Evolutionary conservation across 2,113 vertebrate genomes (phyloP).

Genomic region (Terrapene triunguis): DNA sequence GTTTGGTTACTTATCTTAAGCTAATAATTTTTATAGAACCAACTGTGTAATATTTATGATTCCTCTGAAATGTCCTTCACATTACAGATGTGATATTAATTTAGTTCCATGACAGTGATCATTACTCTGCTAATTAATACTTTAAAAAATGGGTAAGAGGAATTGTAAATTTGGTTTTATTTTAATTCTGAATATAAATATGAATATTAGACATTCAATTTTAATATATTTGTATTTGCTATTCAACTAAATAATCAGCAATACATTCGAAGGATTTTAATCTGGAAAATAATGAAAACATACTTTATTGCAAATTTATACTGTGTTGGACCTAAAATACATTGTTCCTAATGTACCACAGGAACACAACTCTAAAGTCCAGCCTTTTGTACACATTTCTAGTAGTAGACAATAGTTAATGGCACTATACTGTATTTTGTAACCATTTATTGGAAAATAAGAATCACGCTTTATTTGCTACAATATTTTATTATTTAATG

Average conservation of each 20-base stretch:
- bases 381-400: neutral
- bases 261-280: neutral
- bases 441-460: neutral
- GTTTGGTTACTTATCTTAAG: constrained; percentile 71
- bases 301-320: constrained; percentile 33
- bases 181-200: constrained; percentile 66
- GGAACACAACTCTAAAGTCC: neutral
- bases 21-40: constrained; percentile 78
- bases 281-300: neutral
- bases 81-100: constrained; percentile 77
- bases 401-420: neutral
- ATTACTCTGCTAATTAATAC: constrained; percentile 79
- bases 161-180: constrained; percentile 65
- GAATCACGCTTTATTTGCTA: neutral
- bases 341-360: neutral
- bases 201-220: constrained; percentile 15
- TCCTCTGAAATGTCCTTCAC: constrained; percentile 85
- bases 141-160: constrained; percentile 71
- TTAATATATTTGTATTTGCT: neutral
- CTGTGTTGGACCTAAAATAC: constrained; percentile 9
- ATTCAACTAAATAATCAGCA: constrained; percentile 34
- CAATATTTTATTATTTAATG: neutral
- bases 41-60: constrained; percentile 66
- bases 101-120: constrained; percentile 78
- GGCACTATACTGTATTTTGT: neutral